A percentile compares a stretch with the other conserved stretches of the same genome.
Evolutionary conservation across 2,797 vertebrate species (phyloP).

Genomic region (Glossophaga mutica): DNA sequence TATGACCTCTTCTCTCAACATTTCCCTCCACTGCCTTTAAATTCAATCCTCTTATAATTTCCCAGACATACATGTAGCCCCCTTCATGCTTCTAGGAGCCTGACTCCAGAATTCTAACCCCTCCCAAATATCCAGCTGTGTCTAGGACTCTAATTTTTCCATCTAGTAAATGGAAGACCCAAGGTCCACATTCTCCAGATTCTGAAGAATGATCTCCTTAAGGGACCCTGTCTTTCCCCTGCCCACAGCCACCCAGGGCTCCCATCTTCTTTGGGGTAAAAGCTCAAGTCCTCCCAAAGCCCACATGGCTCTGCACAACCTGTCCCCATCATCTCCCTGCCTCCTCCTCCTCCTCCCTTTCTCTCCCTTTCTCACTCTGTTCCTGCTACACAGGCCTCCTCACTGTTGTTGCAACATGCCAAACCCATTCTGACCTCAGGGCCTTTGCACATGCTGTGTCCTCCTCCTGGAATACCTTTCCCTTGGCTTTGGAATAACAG

Average conservation of each 20-base stretch:
- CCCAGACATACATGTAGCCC: neutral
- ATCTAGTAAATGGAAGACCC: neutral
- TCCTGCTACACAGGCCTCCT: neutral
- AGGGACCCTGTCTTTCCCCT: neutral
- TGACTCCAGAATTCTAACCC: neutral
- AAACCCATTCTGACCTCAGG: neutral
- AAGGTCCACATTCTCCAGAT: neutral
- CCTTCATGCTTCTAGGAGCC: neutral
- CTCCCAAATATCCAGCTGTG: neutral
- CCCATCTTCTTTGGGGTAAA: neutral
- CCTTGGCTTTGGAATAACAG: neutral
- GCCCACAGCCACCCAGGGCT: neutral
- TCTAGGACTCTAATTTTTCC: neutral
- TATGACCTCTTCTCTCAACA: neutral
- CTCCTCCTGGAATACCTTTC: neutral
- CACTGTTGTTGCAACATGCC: accelerated
- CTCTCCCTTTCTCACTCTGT: neutral
- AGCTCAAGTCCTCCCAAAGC: neutral
- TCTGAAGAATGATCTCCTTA: neutral
- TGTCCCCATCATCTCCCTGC: neutral
- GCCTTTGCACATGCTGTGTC: neutral
- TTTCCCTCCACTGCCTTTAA: neutral
- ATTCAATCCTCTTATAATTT: neutral
- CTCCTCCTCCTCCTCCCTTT: neutral
- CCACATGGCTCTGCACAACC: accelerated